Evolutionary conservation across 2,797 vertebrate species (phyloP).

Genomic region (Anas bahamensis): DNA sequence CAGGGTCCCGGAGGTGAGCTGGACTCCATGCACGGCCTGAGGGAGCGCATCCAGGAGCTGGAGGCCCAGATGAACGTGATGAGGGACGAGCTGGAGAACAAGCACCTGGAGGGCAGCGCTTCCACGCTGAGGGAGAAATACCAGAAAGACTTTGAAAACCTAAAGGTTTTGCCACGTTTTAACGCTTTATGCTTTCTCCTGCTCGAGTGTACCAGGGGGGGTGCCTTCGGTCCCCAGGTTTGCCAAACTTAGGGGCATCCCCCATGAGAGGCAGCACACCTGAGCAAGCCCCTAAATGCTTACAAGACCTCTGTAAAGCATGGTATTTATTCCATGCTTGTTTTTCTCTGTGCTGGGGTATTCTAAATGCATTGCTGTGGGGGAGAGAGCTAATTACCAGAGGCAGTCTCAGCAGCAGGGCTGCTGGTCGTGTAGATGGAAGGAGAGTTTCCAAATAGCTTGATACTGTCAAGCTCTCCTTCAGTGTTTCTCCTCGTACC

Average conservation of each 20-base stretch:
- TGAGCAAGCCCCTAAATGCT: neutral
- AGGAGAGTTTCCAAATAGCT: neutral
- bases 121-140: conserved; percentile 92
- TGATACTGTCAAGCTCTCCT: accelerated
- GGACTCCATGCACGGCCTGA: conserved; percentile 85
- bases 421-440: neutral
- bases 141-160: conserved; percentile 97
- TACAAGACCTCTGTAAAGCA: neutral
- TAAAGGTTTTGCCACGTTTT: conserved; percentile 87
- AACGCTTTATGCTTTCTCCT: neutral
- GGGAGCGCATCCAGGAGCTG: conserved; percentile 91
- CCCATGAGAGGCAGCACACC: neutral
- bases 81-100: conserved; percentile 93
- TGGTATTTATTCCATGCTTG: neutral
- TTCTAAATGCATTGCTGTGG: conserved; percentile 44
- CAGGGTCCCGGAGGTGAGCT: conserved; percentile 57
- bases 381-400: neutral
- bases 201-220: neutral
- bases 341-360: neutral
- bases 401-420: neutral
- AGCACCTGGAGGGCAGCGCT: conserved; percentile 87
- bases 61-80: conserved; percentile 93
- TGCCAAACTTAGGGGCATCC: neutral
- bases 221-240: accelerated
- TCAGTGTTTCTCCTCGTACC: neutral